Evolutionary conservation across 2,888 invertebrate genomes (phyloP).

Genomic region (Andrena camellia): DNA sequence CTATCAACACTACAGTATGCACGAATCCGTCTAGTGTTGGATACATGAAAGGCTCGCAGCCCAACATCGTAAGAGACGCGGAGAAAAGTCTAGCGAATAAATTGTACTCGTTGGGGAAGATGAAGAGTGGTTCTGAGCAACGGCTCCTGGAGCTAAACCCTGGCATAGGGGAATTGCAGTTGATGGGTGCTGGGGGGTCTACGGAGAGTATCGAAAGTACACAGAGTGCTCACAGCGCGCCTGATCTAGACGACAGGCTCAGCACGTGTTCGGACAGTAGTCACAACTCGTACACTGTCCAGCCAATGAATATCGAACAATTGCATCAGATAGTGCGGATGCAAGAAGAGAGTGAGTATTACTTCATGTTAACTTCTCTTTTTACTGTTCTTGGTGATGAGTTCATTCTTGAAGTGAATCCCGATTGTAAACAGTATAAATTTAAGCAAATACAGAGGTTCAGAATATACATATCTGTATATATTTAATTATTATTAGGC

Average conservation of each 20-base stretch:
- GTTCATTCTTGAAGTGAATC: neutral
- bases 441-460: too few species aligned
- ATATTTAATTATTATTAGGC: constrained; percentile 57
- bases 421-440: too few species aligned
- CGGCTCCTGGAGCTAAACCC: constrained; percentile 72
- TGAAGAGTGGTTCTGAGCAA: constrained; percentile 80
- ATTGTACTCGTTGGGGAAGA: constrained; percentile 72
- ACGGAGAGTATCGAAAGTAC: constrained; percentile 83
- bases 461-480: too few species aligned
- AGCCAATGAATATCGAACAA: constrained; percentile 76
- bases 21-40: constrained; percentile 63
- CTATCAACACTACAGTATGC: constrained; percentile 18
- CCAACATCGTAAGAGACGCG: constrained; percentile 73
- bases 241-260: constrained; percentile 82
- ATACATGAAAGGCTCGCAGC: constrained; percentile 77
- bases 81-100: constrained; percentile 69
- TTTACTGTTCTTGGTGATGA: neutral
- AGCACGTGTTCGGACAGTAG: constrained; percentile 82
- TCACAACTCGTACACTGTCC: constrained; percentile 77
- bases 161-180: constrained; percentile 71
- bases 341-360: constrained; percentile 78
- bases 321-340: constrained; percentile 76
- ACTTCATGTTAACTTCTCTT: neutral
- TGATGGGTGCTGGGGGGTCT: constrained; percentile 75
- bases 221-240: constrained; percentile 82